Evolutionary conservation across 92 coral and sea anemone genomes (phyloP), one percentile per base, ranked within the genome.

Genomic region (Zoanthus sansibaricus): DNA sequence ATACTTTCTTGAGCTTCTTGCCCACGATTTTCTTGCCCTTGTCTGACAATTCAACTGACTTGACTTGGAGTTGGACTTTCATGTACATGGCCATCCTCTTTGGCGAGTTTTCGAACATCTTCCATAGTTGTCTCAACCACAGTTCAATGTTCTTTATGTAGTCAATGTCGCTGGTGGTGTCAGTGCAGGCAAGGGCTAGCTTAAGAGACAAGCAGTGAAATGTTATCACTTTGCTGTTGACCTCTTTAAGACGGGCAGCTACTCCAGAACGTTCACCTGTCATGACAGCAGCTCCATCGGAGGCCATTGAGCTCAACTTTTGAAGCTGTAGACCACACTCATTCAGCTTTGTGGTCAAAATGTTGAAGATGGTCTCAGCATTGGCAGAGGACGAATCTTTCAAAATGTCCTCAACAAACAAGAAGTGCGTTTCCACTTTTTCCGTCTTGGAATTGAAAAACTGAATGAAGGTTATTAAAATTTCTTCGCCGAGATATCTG

Each of bases 331-430:
- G 92, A 69, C 92, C 89, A 69, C 3, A 89, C 67, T 68, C 89
- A 59, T 78, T 54, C 13, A 89, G 5, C 42, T 78, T 84, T 89
- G 56, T 16, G 42, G 70, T 84, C 30, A 89, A 67, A 30, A 89
- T 89, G 89, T 84, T 84, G 61, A 84, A 89, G n/a, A 89, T 89
- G 55, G 89, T 85, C 54, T 89, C 92, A 62, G 92, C 89, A 89
- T 89, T 85, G 76, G 92, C 89, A 62, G 89, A 84, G 77, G 61
- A 56, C 0, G 88, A 89, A 85, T 56, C 31, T 70, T 89, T 89
- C 62, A 84, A 44, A 54, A 84, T 89, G 89, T 78, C 20, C 49
- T 89, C 89, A n/a, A 89, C 92, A 89, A 89, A 84, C 92, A 89
- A 78, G 86, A 76, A 89, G 88, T 89, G 46, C 71, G 89, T 89